These are phyloP conservation scores for Coleophora flavipennella DNA, from an alignment of 2,888 invertebrate species.

Conservation along the genomic window DNA sequence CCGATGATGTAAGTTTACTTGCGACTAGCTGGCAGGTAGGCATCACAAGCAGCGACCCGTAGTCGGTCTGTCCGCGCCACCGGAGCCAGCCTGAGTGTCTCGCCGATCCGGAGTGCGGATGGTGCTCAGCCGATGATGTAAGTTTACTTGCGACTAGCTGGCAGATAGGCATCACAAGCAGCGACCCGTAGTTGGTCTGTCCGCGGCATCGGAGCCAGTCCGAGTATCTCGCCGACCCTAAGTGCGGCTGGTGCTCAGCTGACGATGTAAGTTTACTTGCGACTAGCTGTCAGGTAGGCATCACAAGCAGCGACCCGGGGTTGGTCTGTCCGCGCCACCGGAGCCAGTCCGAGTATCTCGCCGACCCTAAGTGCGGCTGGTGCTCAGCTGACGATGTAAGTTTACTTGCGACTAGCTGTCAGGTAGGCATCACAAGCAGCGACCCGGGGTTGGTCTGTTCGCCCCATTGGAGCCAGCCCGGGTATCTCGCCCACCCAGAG, in stretches of 20 bases:
- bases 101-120: constrained; percentile 94
- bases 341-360: constrained; percentile 84
- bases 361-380: constrained; percentile 96
- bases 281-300: constrained; percentile 85
- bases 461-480: no score
- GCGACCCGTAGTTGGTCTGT: constrained; percentile 85
- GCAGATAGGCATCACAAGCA: constrained; percentile 79
- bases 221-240: constrained; percentile 90
- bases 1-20: constrained; percentile 71
- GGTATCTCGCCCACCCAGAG: no score
- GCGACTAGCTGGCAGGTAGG: constrained; percentile 82
- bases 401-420: no score
- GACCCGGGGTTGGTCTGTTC: no score
- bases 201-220: constrained; percentile 81
- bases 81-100: constrained; percentile 84
- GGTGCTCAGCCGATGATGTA: constrained; percentile 88
- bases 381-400: constrained; percentile 84
- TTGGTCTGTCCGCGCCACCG: constrained; percentile 82
- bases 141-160: constrained; percentile 83
- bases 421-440: no score
- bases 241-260: constrained; percentile 95
- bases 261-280: constrained; percentile 77
- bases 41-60: constrained; percentile 79
- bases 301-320: constrained; percentile 81
- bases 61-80: constrained; percentile 83